phyloP scores from a whole-genome alignment of 2,113 vertebrate species.

The Phalacrocorax carbo region DNA sequence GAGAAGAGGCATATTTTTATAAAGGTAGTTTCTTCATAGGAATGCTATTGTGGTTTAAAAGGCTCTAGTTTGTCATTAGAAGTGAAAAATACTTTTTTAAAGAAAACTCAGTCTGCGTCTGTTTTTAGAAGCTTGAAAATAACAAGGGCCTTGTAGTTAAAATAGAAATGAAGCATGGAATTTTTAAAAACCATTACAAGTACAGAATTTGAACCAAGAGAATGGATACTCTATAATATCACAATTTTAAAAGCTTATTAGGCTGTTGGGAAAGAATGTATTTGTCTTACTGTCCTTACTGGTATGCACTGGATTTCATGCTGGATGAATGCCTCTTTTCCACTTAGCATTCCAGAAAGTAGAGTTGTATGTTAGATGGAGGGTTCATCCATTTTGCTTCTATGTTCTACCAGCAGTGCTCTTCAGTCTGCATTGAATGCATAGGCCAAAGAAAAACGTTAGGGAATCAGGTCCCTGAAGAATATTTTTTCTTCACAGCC shows the following conservation, averaged over 20 bases:
- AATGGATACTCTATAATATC: neutral
- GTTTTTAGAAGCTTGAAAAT: neutral
- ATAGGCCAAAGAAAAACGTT: neutral
- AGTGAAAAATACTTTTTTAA: neutral
- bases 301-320: conserved; percentile 1
- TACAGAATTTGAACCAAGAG: neutral
- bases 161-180: neutral
- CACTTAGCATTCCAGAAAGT: neutral
- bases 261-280: neutral
- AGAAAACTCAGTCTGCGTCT: neutral
- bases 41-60: neutral
- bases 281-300: conserved; percentile 50
- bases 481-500: neutral
- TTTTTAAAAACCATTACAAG: neutral
- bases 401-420: neutral
- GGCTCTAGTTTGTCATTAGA: neutral
- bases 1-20: neutral
- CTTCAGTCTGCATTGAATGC: neutral
- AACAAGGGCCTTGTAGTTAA: neutral
- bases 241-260: neutral
- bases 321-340: conserved; percentile 1
- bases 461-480: conserved; percentile 26
- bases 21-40: neutral
- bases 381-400: neutral
- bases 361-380: neutral